These are phyloP conservation scores for Pagetopsis macropterus DNA, from an alignment of 2,797 vertebrate genomes.

Conservation along the genomic window DNA sequence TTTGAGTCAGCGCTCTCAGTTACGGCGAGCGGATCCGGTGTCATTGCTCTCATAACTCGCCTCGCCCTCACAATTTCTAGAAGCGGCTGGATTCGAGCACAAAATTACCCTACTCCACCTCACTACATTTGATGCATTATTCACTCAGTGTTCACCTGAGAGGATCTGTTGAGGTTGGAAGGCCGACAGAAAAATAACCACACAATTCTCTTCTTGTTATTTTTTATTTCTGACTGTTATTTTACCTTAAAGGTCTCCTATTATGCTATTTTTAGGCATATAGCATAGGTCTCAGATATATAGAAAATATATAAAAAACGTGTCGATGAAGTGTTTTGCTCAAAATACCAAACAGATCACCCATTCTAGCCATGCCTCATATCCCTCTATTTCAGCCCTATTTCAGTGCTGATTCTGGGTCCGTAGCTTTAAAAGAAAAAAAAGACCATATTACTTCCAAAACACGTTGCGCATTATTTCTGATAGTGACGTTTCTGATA, in stretches of 20 bases:
- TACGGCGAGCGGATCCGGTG: constrained; percentile 78
- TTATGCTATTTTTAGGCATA: no score
- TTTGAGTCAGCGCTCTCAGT: constrained; percentile 77
- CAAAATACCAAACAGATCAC: no score
- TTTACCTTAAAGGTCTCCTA: background rate
- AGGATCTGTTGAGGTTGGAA: constrained; percentile 45
- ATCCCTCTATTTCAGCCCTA: no score
- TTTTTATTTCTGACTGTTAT: constrained; percentile 7
- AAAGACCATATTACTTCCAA: background rate
- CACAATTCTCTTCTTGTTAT: constrained; percentile 15
- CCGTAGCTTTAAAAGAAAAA: no score
- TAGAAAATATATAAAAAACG: no score
- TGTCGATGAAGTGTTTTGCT: no score
- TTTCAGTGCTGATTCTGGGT: no score
- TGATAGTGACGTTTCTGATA: no score
- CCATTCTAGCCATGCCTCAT: no score
- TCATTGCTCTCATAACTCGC: constrained; percentile 81
- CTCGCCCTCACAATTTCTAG: constrained; percentile 69
- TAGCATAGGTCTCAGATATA: no score
- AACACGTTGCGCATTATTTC: no score
- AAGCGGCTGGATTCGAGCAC: constrained; percentile 67
- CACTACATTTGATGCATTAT: constrained; percentile 71
- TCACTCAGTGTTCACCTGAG: constrained; percentile 73
- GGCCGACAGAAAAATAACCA: constrained; percentile 27
- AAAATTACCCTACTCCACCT: constrained; percentile 63